Evolutionary conservation across 2,113 vertebrate genomes (phyloP), one percentile per base, ranked within the genome.

Genomic region (Ranitomeya variabilis): DNA sequence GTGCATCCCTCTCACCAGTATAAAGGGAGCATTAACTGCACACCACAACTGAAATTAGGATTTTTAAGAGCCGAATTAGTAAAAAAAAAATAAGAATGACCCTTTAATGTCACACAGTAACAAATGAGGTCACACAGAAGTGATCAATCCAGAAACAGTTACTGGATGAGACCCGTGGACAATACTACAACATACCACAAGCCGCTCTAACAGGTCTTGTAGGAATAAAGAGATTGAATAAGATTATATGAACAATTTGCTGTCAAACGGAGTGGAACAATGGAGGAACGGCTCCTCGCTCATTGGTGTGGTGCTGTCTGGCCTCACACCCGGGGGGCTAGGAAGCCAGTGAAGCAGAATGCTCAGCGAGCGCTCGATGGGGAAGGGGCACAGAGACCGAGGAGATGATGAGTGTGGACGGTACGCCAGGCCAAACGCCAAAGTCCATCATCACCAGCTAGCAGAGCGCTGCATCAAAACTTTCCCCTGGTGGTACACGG

Each of bases 161-260:
- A 15, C 15, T 15, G 3, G 31, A 74, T 31, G n/a, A n/a, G n/a
- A 26, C 66, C 5, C 26, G 9, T n/a, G 1, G 11, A 21, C 1
- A 74, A 9, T 10, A 19, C 15, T 16, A 19, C 7, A 2, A 74
- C 8, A 19, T 16, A 19, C 16, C 31, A 45, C 71, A 51, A 71
- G 14, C 18, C 14, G 19, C 26, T n/a, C 3, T 26, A 21, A 86
- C n/a, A 15, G 19, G 59, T 31, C 19, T 66, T 26, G 16, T 21
- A 60, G 31, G 14, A 76, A 73, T 52, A 60, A 16, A 37, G 31
- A 86, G 55, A 86, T 31, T 26, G 54, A 64, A 51, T n/a, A 80
- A 80, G 12, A 80, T 87, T 80, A 67, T 67, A 87, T 87, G 86
- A 87, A 57, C 86, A 69, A 87, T 87, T 87, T 80, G 77, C 14